Conservation (phyloP, 2,113 vertebrate genomes). For the Percopsis transmontana region DNA sequence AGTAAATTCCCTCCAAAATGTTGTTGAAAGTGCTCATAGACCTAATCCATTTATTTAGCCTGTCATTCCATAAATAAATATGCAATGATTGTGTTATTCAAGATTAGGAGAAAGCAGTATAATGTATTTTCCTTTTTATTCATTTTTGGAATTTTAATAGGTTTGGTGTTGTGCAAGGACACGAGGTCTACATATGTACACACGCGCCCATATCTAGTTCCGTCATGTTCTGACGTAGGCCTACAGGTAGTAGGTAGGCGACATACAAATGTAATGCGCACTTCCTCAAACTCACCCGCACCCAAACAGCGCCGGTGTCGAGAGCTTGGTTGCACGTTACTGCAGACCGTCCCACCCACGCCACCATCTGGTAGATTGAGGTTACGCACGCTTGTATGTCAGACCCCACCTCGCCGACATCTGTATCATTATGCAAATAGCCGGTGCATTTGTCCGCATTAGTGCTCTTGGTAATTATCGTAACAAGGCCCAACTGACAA, state of each 20-base stretch:
- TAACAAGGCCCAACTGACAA: too few relatives aligned
- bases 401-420: conserved; percentile 12
- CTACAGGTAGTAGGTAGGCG: neutral
- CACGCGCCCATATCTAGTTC: neutral
- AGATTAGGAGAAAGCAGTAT: too few relatives aligned
- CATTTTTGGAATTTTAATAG: too few relatives aligned
- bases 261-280: neutral
- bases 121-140: too few relatives aligned
- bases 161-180: neutral
- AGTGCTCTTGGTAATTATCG: too few relatives aligned
- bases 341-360: neutral
- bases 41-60: too few relatives aligned
- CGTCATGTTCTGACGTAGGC: too few relatives aligned
- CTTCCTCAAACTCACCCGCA: neutral
- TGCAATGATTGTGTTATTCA: too few relatives aligned
- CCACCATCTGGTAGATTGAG: neutral
- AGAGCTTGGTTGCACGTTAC: conserved; percentile 19
- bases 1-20: too few relatives aligned
- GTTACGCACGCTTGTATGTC: neutral
- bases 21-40: too few relatives aligned
- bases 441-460: too few relatives aligned
- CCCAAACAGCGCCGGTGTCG: conserved; percentile 19
- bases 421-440: conserved; percentile 12
- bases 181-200: neutral
- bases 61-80: too few relatives aligned